Conservation (phyloP, 2,797 vertebrate species). For the Champsocephalus gunnari region DNA sequence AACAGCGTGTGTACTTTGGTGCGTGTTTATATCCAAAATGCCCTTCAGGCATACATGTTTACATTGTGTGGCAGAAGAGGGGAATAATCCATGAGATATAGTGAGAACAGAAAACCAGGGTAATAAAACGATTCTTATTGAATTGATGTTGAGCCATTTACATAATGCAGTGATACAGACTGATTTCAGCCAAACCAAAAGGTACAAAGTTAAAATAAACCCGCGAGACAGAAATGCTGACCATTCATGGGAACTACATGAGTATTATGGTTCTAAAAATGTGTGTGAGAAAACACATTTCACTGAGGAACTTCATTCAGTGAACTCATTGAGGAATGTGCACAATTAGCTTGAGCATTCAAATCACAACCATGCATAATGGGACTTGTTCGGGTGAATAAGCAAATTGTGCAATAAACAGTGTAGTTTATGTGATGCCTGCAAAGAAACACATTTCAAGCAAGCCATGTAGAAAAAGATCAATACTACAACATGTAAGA, state of each 20-base stretch:
- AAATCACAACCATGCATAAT: not conserved
- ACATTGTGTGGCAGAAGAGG: not conserved
- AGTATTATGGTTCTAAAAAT: not conserved
- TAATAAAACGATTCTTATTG: not conserved
- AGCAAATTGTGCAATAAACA: not conserved
- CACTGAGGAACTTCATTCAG: not conserved
- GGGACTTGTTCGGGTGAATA: not conserved
- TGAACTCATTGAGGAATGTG: not conserved
- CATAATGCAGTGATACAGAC: not conserved
- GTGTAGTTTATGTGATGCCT: slow-evolving; percentile 46
- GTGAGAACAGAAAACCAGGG: not conserved
- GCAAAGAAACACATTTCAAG: slow-evolving; percentile 44
- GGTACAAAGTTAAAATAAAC: not conserved
- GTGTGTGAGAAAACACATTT: slow-evolving; percentile 18
- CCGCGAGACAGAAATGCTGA: not conserved
- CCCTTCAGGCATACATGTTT: not conserved
- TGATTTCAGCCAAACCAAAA: not conserved
- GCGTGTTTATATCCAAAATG: not conserved
- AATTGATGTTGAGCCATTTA: not conserved
- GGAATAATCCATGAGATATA: not conserved
- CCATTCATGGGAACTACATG: slow-evolving; percentile 14
- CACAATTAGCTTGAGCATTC: not conserved
- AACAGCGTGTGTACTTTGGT: not conserved
- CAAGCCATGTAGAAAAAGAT: slow-evolving; percentile 27
- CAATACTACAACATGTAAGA: not conserved